Evolutionary conservation across 2,113 vertebrate genomes (phyloP).

Genomic region (Leucoraja erinaceus): DNA sequence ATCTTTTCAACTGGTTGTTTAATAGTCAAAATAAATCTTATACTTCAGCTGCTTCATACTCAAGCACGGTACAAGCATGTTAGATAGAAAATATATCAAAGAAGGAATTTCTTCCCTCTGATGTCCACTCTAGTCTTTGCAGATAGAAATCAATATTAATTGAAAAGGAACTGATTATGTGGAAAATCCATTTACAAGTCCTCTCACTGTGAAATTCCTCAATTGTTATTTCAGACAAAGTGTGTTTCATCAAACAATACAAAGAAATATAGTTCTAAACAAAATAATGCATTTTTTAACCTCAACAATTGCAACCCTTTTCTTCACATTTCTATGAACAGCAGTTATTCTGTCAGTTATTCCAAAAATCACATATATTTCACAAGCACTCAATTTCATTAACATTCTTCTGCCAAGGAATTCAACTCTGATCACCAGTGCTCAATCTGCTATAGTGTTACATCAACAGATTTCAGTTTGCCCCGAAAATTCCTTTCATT

Average conservation of each 20-base stretch:
- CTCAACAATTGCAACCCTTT: not conserved
- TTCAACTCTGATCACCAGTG: no score
- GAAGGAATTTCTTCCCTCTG: not conserved
- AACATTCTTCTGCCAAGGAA: not conserved
- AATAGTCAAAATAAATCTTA: not conserved
- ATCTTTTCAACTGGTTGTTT: not conserved
- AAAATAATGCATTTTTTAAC: not conserved
- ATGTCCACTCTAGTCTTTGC: not conserved
- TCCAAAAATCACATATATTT: not conserved
- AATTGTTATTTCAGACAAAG: conserved; percentile 4
- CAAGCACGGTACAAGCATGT: not conserved
- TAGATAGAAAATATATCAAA: conserved; percentile 11
- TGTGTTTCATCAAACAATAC: not conserved
- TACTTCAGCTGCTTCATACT: not conserved
- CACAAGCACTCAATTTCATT: not conserved
- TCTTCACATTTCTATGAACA: not conserved
- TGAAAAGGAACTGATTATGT: not conserved
- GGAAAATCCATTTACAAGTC: not conserved
- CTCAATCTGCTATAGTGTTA: no score
- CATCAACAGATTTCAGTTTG: no score
- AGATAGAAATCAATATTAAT: conserved; percentile 34
- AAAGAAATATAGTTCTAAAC: not conserved
- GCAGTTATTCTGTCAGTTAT: not conserved
- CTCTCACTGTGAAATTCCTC: not conserved
- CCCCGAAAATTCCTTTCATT: no score